A percentile compares a stretch with the other conserved stretches of the same genome.
Conservation (phyloP, 92 coral and sea anemone genomes). For the Epizoanthus rinbou region DNA sequence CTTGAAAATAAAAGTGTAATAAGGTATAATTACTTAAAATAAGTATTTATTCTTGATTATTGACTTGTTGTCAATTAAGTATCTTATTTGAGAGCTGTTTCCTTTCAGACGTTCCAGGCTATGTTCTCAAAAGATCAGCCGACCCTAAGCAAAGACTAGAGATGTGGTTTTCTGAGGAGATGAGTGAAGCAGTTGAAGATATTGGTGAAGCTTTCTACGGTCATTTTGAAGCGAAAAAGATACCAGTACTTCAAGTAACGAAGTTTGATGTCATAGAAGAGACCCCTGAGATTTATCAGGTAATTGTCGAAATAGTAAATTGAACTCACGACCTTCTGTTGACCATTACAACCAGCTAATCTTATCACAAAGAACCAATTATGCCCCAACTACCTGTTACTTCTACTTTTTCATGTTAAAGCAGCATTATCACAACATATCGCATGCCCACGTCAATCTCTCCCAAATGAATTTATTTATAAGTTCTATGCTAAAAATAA, state of each 20-base stretch:
- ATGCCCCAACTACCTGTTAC: background rate
- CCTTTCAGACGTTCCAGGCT: constrained; percentile 75
- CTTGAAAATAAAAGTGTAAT: no score
- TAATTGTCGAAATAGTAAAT: constrained; percentile 4
- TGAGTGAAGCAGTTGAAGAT: constrained; percentile 85
- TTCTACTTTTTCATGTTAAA: background rate
- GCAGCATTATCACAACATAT: background rate
- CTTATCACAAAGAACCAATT: background rate
- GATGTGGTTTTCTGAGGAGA: constrained; percentile 86
- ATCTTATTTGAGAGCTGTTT: background rate
- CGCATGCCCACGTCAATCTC: no score
- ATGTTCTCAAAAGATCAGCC: constrained; percentile 66
- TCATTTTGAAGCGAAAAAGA: constrained; percentile 73
- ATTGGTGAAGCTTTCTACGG: constrained; percentile 69
- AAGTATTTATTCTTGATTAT: no score
- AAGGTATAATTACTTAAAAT: no score
- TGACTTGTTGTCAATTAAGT: no score
- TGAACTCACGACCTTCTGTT: background rate
- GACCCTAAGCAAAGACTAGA: constrained; percentile 69
- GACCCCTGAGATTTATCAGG: constrained; percentile 77
- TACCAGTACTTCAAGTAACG: constrained; percentile 82
- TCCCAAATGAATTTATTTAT: no score
- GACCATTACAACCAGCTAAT: background rate
- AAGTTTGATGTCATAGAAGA: constrained; percentile 88
- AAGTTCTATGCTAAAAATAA: no score